Evolutionary conservation across 2,113 vertebrate species (phyloP).

Genomic region (Crotalus viridis): DNA sequence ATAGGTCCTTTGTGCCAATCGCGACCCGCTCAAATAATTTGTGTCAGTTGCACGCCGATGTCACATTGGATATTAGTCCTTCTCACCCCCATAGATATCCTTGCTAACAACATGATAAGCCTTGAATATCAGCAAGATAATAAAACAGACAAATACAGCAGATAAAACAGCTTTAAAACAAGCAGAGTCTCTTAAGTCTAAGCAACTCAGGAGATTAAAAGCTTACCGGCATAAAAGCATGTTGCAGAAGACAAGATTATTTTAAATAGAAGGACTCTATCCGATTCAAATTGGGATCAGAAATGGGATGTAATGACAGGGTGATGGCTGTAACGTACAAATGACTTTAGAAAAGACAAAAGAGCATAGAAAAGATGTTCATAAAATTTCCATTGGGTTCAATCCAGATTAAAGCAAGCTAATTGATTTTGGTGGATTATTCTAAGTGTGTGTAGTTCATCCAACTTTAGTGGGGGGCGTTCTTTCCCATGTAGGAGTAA

Average conservation of each 20-base stretch:
- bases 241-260: background rate
- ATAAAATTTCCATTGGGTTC: background rate
- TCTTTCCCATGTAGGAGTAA: background rate
- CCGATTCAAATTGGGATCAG: background rate
- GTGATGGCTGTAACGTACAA: background rate
- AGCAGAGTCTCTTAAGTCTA: background rate
- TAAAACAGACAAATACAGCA: background rate
- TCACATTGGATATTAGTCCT: background rate
- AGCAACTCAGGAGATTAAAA: background rate
- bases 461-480: background rate
- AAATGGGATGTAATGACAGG: background rate
- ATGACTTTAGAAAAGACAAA: background rate
- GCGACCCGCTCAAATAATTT: background rate
- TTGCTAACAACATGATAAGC: background rate
- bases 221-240: background rate
- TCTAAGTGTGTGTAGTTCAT: background rate
- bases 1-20: background rate
- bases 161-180: constrained; percentile 1
- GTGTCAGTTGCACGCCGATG: background rate
- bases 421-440: background rate
- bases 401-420: background rate
- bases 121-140: background rate
- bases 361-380: background rate
- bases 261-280: background rate
- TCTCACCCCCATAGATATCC: background rate